phyloP scores from a whole-genome alignment of 1,140 invertebrate genomes.

The Aphelinus certus region DNA sequence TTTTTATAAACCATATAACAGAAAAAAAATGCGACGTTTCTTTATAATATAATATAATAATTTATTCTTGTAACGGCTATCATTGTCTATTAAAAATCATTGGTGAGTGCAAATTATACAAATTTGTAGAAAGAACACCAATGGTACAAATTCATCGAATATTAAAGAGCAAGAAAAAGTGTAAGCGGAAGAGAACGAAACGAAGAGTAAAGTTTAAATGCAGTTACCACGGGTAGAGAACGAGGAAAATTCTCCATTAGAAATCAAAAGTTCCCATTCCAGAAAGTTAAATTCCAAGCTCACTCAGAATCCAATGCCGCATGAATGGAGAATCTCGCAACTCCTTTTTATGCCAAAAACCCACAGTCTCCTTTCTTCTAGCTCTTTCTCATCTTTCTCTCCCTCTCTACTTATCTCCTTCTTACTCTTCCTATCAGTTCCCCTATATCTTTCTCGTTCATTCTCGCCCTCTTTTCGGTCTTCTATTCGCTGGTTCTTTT shows the following conservation, averaged over 20 bases:
- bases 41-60: too few relatives aligned
- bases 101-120: too few relatives aligned
- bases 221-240: conserved; percentile 27
- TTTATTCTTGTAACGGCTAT: too few relatives aligned
- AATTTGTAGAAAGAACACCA: background rate
- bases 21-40: too few relatives aligned
- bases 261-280: conserved; percentile 56
- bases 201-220: background rate
- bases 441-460: conserved; percentile 27
- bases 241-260: conserved; percentile 54
- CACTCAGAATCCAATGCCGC: conserved; percentile 45
- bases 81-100: too few relatives aligned
- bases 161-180: background rate
- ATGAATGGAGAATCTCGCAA: conserved; percentile 57
- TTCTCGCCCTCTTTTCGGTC: conserved; percentile 27
- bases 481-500: conserved; percentile 2
- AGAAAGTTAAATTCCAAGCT: conserved; percentile 59
- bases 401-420: background rate
- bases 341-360: conserved; percentile 27
- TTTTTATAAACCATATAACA: too few relatives aligned
- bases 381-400: conserved; percentile 29
- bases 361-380: conserved; percentile 19
- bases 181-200: conserved; percentile 12
- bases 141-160: conserved; percentile 10
- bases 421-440: conserved; percentile 19